Percentiles rank a stretch among this genome's conserved stretches.
Evolutionary conservation across 2,888 invertebrate genomes (phyloP).

Genomic region (Hirtodrosophila confusa): DNA sequence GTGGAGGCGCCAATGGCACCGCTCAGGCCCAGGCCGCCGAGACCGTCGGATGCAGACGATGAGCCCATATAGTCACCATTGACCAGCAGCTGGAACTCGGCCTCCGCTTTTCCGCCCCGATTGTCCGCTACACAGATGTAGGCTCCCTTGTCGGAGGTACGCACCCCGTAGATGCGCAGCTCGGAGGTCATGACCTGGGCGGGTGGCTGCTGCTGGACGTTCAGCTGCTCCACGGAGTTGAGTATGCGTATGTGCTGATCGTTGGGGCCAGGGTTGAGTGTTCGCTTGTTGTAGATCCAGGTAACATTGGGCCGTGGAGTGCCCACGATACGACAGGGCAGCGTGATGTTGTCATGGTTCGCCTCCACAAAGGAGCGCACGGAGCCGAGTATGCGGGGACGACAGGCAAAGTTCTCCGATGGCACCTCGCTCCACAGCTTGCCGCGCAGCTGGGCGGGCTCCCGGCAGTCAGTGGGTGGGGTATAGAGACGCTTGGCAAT

Average conservation of each 20-base stretch:
- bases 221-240: constrained; percentile 76
- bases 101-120: constrained; percentile 91
- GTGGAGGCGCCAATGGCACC: constrained; percentile 79
- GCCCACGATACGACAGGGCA: constrained; percentile 87
- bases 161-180: constrained; percentile 88
- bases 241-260: constrained; percentile 78
- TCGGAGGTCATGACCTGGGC: constrained; percentile 83
- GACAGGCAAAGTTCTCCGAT: constrained; percentile 92
- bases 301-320: constrained; percentile 91
- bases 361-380: constrained; percentile 86
- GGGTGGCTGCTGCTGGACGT: constrained; percentile 31
- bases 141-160: constrained; percentile 88
- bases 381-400: constrained; percentile 87
- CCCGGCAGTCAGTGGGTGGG: constrained; percentile 89
- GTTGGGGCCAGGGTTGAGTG: constrained; percentile 68
- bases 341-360: constrained; percentile 88
- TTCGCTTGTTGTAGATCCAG: constrained; percentile 85
- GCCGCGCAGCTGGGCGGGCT: constrained; percentile 88
- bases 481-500: constrained; percentile 90
- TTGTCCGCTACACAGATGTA: constrained; percentile 93
- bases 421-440: constrained; percentile 90
- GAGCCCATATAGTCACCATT: constrained; percentile 80
- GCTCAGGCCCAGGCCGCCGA: constrained; percentile 83
- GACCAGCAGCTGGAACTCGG: constrained; percentile 88
- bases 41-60: constrained; percentile 65